Base-by-base conservation (phyloP, 2,888 invertebrate species). In the Nipponacmea schrenckii region DNA sequence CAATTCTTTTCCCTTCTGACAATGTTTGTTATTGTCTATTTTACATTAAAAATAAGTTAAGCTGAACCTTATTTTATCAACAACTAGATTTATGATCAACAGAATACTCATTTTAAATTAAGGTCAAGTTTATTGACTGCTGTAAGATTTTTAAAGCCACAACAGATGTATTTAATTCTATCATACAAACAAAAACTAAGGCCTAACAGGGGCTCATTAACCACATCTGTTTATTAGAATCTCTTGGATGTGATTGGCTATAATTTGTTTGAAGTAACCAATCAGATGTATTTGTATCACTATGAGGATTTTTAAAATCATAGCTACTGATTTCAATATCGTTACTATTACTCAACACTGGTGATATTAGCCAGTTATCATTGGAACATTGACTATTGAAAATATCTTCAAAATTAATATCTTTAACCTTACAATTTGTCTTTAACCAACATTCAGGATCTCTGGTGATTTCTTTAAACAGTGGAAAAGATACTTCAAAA, bases 191-290 rank as follows among this genome's bases (percentile, higher is more conserved):
- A 5, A 39, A 5, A 39, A 39, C 10, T 39, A 39, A 8, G 39
- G 7, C 10, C 10, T 39, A 39, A 39, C 39, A 39, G 1, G 3
- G 39, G 39, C 39, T 39, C 39, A 39, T 39, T 24, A 56, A 14
- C 56, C 56, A 56, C 20, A 12, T 24, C 20, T 24, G 20, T 56
- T 56, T 56, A 56, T 56, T 56, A 10, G 39, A 39, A 56, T 56
- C 56, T 24, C 56, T 56, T 5, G 20, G 56, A 56, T 56, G 56
- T 20, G 56, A 56, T 24, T 56, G 14, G 26, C 64, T 26, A n/a
- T 64, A 63, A 48, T 12, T n/a, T 24, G 63, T 46, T 45, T 56
- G 45, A 17, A 69, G 44, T 64, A 74, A 62, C 74, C 74, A 74
- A 62, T 74, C 71, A 14, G 65, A n/a, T 15, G 46, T 56, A 44